Evolutionary conservation across 2,797 vertebrate genomes (phyloP), one percentile per base, ranked within the genome.

Genomic region (Hypotaenidia okinawae): DNA sequence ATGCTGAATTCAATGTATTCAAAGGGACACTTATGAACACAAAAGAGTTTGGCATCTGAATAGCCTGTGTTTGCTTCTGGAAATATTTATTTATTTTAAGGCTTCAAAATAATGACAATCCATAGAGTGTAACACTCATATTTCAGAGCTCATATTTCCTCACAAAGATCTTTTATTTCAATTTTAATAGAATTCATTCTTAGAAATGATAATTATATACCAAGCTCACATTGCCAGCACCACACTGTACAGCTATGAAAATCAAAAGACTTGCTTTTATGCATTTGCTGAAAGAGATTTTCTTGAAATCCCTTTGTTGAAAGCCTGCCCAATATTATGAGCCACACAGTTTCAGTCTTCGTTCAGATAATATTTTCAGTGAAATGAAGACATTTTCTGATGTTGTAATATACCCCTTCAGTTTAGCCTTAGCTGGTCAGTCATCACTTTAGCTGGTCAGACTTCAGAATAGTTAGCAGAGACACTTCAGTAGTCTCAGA

Each of bases 41-140:
- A 96, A 95, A 97, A 66, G 35, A 84, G 58, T 86, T 95, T 94
- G 72, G 68, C 59, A 96, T 72, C 39, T 86, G 79, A 93, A 86
- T 87, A 78, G 27, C 57, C 19, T 54, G 22, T 75, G 61, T 74
- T 96, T 68, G 41, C 77, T 94, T 96, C 77, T 96, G 78, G 61
- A 87, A 94, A 61, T 7, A 66, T 62, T 78, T 70, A 58, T 89
- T 96, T 95, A 58, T 94, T 93, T 95, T 82, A 76, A 89, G 74
- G 11, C 74, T 90, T 91, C 19, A 83, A 79, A 89, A 80, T 77
- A 82, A 87, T 81, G 74, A 55, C 77, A 97, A 94, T 90, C 13
- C 8, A 8, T 59, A 67, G 47, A 88, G 79, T 16, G 27, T 16
- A 84, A 13, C 24, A 57, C 13, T 87, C 62, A 57, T 13, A 80